Base-by-base conservation (phyloP, 2,797 vertebrate genomes). In the Girardinus metallicus region DNA sequence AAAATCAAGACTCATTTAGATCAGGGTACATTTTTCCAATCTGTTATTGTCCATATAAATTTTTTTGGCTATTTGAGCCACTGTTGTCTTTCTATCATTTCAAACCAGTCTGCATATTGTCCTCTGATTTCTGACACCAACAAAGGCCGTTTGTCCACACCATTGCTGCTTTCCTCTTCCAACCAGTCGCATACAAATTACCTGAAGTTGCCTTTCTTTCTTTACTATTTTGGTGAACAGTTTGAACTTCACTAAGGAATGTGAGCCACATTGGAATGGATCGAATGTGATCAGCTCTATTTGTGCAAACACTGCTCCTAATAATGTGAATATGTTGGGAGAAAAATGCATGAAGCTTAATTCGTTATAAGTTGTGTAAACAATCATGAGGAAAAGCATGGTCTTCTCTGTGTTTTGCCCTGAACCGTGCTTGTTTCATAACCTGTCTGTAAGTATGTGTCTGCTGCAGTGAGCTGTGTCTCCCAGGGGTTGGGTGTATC, bases 381-480 rank as follows among this genome's bases (percentile, higher is more conserved):
- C 62, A 36, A 66, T 8, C 31, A 5, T 5, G 31, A 39, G 62
- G 18, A 23, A 66, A 10, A 66, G 18, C 34, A 3, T 26, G 60
- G 10, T 62, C 23, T 62, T 34, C 62, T 47, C 11, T 73, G 23
- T 15, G 60, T 72, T 46, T 10, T 76, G 29, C 74, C 79, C 64
- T 71, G 72, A 39, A 74, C 57, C 7, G 5, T 51, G 73, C 71
- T 18, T 39, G 71, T 66, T 79, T 79, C 57, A 79, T 74, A 66
- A 79, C 73, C 57, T 62, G 53, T 80, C 73, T 82, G 66, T 86
- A 70, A 86, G 83, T 84, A 87, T 86, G 85, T 73, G 78, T 78
- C 81, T 93, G 86, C 89, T 92, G 92, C 93, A 93, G 85, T 89
- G 87, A 90, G 88, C 62, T 66, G 90, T 93, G 89, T 85, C 85